These are phyloP conservation scores for Anorthoa munda DNA, from an alignment of 2,888 invertebrate genomes.

Conservation along the genomic window DNA sequence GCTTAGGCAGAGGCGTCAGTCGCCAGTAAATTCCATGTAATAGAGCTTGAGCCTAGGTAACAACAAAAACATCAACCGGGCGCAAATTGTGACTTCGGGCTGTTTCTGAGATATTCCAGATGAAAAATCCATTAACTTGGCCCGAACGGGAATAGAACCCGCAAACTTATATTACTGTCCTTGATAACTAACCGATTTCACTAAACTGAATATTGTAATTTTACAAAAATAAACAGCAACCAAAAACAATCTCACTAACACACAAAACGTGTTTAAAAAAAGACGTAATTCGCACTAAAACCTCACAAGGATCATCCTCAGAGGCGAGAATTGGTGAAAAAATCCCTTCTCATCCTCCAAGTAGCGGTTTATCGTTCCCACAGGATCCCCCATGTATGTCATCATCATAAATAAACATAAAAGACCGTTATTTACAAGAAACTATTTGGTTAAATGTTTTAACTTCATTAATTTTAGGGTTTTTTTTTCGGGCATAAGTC, in stretches of 20 bases:
- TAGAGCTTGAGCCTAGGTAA: no score
- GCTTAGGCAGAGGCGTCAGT: no score
- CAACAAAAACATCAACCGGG: no score
- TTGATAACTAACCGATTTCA: no score
- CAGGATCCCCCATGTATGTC: constrained; percentile 25
- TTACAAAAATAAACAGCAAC: not conserved
- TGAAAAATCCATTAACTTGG: no score
- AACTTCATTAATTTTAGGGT: constrained; percentile 54
- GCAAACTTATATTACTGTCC: no score
- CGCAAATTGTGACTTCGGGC: no score
- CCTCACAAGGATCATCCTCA: constrained; percentile 33
- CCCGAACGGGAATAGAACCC: no score
- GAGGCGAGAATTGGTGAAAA: constrained; percentile 55
- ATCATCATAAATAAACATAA: constrained; percentile 57
- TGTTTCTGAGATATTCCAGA: no score
- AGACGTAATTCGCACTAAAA: constrained; percentile 6
- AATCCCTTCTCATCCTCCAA: constrained; percentile 50
- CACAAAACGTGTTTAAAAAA: constrained; percentile 32
- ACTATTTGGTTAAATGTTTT: constrained; percentile 57
- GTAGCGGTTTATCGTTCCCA: constrained; percentile 59
- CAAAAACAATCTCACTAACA: constrained; percentile 37
- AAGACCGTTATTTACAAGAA: constrained; percentile 49
- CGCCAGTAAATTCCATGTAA: no score
- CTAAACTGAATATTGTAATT: no score
- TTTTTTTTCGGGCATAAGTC: constrained; percentile 40